phyloP scores from a whole-genome alignment of 2,113 vertebrate species.

The Hemicordylus capensis region DNA sequence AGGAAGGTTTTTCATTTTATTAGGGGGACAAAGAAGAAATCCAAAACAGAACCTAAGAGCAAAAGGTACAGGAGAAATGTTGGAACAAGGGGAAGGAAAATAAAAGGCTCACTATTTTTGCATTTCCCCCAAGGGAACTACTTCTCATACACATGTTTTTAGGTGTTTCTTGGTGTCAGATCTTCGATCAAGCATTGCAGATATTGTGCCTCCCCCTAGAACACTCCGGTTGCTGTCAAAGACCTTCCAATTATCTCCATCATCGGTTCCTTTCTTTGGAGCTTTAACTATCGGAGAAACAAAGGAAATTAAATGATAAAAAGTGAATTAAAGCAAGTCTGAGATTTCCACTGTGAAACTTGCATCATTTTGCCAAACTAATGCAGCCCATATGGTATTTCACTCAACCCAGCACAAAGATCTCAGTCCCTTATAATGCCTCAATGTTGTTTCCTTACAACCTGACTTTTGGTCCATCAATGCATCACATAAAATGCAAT shows the following conservation, averaged over 20 bases:
- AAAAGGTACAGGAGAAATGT: conserved; percentile 15
- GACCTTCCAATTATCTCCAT: conserved; percentile 21
- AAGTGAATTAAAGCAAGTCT: conserved; percentile 39
- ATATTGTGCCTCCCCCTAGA: conserved; percentile 24
- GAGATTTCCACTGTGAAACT: conserved; percentile 42
- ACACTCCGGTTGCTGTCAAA: conserved; percentile 45
- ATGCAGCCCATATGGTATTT: conserved; percentile 28
- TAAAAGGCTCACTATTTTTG: neutral
- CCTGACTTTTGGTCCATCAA: conserved; percentile 3
- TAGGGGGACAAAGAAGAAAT: conserved; percentile 1
- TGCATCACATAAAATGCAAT: neutral
- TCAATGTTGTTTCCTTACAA: conserved; percentile 31
- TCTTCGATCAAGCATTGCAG: neutral
- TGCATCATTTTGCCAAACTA: conserved; percentile 36
- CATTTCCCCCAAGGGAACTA: neutral
- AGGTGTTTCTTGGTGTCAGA: conserved; percentile 44
- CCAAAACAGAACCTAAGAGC: neutral
- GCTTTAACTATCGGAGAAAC: conserved; percentile 40
- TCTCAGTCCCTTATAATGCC: neutral
- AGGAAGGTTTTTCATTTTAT: neutral
- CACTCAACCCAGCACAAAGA: conserved; percentile 30
- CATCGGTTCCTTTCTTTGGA: conserved; percentile 26
- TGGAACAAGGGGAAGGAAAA: neutral
- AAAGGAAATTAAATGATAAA: conserved; percentile 40
- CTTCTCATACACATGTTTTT: conserved; percentile 24